phyloP scores from a whole-genome alignment of 2,888 invertebrate genomes.

The Oscheius onirici region DNA sequence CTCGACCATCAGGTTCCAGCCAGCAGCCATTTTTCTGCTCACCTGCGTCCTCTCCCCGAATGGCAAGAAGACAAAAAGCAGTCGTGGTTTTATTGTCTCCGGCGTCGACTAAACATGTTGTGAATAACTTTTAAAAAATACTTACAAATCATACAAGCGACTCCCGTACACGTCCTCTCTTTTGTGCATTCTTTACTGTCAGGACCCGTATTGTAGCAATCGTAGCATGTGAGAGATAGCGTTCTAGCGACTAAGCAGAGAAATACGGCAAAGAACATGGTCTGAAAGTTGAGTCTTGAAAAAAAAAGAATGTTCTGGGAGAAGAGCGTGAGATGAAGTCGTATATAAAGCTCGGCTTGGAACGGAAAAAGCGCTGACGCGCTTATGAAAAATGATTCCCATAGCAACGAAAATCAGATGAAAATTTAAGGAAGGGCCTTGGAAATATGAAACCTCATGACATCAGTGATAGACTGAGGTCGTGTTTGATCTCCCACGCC shows the following conservation, averaged over 20 bases:
- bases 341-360: background rate
- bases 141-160: constrained; percentile 65
- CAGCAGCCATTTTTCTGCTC: constrained; percentile 61
- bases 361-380: constrained; percentile 1
- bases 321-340: background rate
- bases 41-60: constrained; percentile 41
- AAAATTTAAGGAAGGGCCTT: background rate
- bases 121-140: background rate
- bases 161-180: constrained; percentile 58
- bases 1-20: constrained; percentile 63
- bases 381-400: constrained; percentile 17
- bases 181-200: constrained; percentile 57
- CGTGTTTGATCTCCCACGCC: constrained; percentile 31
- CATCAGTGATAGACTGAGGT: constrained; percentile 21
- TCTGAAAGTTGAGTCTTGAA: background rate
- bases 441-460: constrained; percentile 14
- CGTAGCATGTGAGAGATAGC: constrained; percentile 50
- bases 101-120: constrained; percentile 57
- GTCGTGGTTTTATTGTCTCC: constrained; percentile 58
- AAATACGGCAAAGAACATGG: constrained; percentile 13
- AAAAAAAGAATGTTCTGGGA: background rate
- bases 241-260: constrained; percentile 12
- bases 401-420: constrained; percentile 11
- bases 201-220: constrained; percentile 62
- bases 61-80: constrained; percentile 63